These are phyloP conservation scores for Eugnorisma glareosa DNA, from an alignment of 2,888 invertebrate genomes.

Conservation along the genomic window DNA sequence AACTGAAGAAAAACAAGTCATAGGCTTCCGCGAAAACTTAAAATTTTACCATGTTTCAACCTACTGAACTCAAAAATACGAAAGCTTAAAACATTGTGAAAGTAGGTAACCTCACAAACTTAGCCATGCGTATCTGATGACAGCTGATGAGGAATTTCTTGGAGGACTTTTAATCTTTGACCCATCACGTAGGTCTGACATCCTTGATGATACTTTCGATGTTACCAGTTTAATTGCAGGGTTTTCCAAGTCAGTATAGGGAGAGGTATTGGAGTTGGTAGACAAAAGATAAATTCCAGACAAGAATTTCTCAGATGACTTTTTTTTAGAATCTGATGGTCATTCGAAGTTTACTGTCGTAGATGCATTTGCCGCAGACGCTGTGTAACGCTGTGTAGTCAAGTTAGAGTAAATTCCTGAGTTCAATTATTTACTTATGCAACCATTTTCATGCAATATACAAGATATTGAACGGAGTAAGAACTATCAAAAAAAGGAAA, in stretches of 20 bases:
- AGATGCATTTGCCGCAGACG: not conserved
- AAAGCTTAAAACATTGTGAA: conserved; percentile 18
- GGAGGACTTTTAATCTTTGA: conserved; percentile 34
- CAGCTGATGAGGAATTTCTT: not conserved
- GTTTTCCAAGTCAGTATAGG: not conserved
- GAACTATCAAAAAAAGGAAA: too few relatives aligned
- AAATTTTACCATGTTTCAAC: not conserved
- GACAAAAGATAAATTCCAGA: not conserved
- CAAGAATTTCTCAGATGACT: not conserved
- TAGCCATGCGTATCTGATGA: conserved; percentile 17
- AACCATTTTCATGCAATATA: too few relatives aligned
- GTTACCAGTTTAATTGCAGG: not conserved
- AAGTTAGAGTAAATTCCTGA: too few relatives aligned
- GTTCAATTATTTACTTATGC: too few relatives aligned
- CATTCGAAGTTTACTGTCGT: not conserved
- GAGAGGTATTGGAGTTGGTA: not conserved
- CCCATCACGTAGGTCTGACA: conserved; percentile 26
- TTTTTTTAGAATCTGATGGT: not conserved
- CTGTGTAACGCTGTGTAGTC: not conserved
- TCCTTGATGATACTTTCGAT: conserved; percentile 12
- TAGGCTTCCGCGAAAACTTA: not conserved
- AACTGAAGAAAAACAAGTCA: not conserved
- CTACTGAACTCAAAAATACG: not conserved
- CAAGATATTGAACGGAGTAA: too few relatives aligned
- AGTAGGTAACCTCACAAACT: conserved; percentile 24